A percentile compares a stretch with the other conserved stretches of the same genome.
Evolutionary conservation across 2,797 vertebrate species (phyloP).

Genomic region (Gila robusta): DNA sequence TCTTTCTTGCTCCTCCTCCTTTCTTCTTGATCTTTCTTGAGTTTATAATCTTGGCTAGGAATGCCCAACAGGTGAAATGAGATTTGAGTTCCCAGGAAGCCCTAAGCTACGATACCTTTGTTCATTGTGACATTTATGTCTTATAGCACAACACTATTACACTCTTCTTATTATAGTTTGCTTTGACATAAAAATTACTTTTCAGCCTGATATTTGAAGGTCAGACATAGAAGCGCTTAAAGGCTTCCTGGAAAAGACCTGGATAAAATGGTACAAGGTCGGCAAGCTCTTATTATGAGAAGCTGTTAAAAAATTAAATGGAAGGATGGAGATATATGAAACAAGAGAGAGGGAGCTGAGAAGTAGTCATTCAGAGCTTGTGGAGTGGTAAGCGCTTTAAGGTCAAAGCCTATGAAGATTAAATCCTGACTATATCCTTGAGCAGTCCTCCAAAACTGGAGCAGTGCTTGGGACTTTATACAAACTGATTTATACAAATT

Average conservation of each 20-base stretch:
- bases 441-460: neutral
- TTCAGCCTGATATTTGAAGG: neutral
- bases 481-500: neutral
- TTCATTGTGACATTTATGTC: constrained; percentile 15
- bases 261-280: neutral
- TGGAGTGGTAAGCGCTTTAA: neutral
- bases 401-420: neutral
- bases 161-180: neutral
- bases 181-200: constrained; percentile 4
- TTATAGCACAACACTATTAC: neutral
- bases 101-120: constrained; percentile 38
- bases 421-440: neutral
- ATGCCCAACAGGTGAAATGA: constrained; percentile 30
- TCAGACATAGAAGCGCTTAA: neutral
- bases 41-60: constrained; percentile 28
- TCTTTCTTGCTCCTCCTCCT: constrained; percentile 13
- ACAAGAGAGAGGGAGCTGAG: constrained; percentile 54
- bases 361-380: neutral
- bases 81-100: constrained; percentile 48
- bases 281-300: constrained; percentile 40
- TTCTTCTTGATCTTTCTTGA: constrained; percentile 26
- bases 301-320: constrained; percentile 37
- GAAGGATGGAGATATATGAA: constrained; percentile 6
- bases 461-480: neutral
- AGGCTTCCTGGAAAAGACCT: neutral